Evolutionary conservation across 1,140 invertebrate species (phyloP).

Genomic region (Steinernema feltiae): DNA sequence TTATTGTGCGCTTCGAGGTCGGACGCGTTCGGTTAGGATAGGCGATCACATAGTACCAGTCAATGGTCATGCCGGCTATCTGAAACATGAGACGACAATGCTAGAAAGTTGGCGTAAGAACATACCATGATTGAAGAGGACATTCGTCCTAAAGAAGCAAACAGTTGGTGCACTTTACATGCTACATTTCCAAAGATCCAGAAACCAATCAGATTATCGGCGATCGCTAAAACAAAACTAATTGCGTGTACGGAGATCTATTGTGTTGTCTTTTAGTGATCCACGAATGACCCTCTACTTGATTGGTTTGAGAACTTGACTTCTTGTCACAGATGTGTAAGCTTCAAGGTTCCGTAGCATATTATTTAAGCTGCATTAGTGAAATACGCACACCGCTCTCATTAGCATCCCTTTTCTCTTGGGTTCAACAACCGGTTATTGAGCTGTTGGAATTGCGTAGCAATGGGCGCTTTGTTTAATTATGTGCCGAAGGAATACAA

Average conservation of each 20-base stretch:
- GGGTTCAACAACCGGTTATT: too few relatives aligned
- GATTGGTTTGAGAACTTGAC: too few relatives aligned
- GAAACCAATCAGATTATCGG: slow-evolving; percentile 23
- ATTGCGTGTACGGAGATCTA: too few relatives aligned
- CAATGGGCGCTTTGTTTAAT: not conserved
- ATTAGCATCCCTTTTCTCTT: too few relatives aligned
- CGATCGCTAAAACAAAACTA: slow-evolving; percentile 19
- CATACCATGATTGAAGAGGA: slow-evolving; percentile 24
- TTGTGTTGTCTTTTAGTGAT: too few relatives aligned
- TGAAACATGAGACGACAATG: slow-evolving; percentile 12
- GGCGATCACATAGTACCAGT: slow-evolving; percentile 20
- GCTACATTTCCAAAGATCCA: slow-evolving; percentile 26
- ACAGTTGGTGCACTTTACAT: slow-evolving; percentile 29
- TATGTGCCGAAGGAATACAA: not conserved
- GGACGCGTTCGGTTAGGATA: not conserved
- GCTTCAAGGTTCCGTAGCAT: too few relatives aligned
- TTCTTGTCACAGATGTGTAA: too few relatives aligned
- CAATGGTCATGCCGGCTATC: slow-evolving; percentile 23
- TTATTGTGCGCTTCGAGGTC: slow-evolving; percentile 16
- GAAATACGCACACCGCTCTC: too few relatives aligned
- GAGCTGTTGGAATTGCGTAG: not conserved
- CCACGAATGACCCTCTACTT: too few relatives aligned
- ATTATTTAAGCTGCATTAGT: too few relatives aligned
- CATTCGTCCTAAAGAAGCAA: slow-evolving; percentile 23
- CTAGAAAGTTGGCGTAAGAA: slow-evolving; percentile 16